phyloP scores from a whole-genome alignment of 2,888 invertebrate genomes.

The Mythimna ferrago region DNA sequence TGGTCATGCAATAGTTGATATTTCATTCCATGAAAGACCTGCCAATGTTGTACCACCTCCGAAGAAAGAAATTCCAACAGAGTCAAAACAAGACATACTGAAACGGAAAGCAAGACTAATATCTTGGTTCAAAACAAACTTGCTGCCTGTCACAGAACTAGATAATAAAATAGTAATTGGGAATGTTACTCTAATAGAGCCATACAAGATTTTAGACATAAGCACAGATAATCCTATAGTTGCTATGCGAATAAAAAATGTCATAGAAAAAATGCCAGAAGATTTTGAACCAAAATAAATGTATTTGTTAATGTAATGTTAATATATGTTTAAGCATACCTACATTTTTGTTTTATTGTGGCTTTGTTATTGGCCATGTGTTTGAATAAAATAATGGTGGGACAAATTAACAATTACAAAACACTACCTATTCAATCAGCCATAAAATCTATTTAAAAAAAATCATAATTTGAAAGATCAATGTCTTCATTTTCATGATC shows the following conservation, averaged over 20 bases:
- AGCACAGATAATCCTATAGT: conserved; percentile 83
- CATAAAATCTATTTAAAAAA: background rate
- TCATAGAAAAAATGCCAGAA: conserved; percentile 81
- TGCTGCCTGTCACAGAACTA: conserved; percentile 77
- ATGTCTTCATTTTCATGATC: no score
- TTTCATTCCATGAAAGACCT: conserved; percentile 65
- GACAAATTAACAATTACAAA: background rate
- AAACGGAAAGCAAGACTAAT: conserved; percentile 75
- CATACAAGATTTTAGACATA: conserved; percentile 78
- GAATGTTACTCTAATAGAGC: conserved; percentile 78
- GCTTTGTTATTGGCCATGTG: no score
- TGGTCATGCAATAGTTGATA: conserved; percentile 78
- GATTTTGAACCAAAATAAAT: conserved; percentile 64
- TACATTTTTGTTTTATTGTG: conserved; percentile 29
- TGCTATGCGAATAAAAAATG: conserved; percentile 78
- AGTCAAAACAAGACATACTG: conserved; percentile 62
- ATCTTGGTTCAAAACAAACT: conserved; percentile 81
- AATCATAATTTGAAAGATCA: no score
- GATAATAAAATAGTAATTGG: conserved; percentile 80
- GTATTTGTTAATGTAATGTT: background rate
- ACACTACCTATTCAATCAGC: no score
- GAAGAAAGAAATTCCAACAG: conserved; percentile 53
- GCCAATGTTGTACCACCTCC: conserved; percentile 64
- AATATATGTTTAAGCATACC: conserved; percentile 9
- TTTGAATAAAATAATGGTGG: background rate